Conservation (phyloP, 2,797 vertebrate genomes). For the Neoniphon sammara region DNA sequence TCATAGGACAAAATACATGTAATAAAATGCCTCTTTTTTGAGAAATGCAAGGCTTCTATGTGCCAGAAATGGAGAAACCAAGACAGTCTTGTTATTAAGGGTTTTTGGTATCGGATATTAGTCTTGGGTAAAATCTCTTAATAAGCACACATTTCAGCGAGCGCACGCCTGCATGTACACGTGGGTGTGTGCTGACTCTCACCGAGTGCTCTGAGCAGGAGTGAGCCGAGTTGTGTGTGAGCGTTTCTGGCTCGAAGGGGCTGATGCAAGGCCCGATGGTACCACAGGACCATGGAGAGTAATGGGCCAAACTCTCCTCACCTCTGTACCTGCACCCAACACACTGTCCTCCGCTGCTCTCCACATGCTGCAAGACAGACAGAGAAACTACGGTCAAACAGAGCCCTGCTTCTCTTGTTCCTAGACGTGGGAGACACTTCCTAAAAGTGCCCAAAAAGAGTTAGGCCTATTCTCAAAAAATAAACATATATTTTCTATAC, state of each 20-base stretch:
- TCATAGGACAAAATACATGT: no score
- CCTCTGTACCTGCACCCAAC: conserved; percentile 89
- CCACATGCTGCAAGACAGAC: conserved; percentile 83
- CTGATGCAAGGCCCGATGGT: conserved; percentile 91
- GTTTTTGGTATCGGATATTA: no score
- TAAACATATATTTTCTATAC: not conserved
- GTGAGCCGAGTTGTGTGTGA: conserved; percentile 80
- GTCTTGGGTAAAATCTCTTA: no score
- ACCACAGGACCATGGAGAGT: conserved; percentile 96
- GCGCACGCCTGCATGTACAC: not conserved
- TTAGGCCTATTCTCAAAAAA: conserved; percentile 23
- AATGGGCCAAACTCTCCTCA: conserved; percentile 90
- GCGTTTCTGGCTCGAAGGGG: conserved; percentile 88
- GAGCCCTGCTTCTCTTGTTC: no score
- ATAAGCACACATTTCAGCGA: no score
- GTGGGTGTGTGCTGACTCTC: conserved; percentile 37
- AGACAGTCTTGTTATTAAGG: no score
- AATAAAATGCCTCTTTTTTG: no score
- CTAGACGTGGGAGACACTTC: not conserved
- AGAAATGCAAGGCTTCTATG: no score
- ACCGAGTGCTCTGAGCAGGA: conserved; percentile 80
- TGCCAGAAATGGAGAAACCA: no score
- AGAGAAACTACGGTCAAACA: not conserved
- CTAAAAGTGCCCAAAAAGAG: not conserved
- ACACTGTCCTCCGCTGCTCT: conserved; percentile 85